Evolutionary conservation across 2,797 vertebrate species (phyloP), one percentile per base, ranked within the genome.

Genomic region (Holocentrus rufus): DNA sequence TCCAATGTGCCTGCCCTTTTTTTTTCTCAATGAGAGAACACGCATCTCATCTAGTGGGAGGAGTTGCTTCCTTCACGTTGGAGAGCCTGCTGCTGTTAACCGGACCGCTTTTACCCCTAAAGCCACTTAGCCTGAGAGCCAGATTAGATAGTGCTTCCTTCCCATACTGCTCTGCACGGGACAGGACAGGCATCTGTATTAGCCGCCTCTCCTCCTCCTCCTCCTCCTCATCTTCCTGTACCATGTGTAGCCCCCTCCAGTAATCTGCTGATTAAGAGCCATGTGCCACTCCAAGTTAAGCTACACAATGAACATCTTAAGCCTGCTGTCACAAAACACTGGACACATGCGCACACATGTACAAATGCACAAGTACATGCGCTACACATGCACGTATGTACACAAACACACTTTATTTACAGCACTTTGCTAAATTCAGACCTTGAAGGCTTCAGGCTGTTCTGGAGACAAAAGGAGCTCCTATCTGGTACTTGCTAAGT

Each of bases 81-180:
- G 58, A 67, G 34, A 49, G 54, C 74, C 52, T 81, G 80, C 65
- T 82, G 76, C 65, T 39, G 2, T 68, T 59, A 0, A 42, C 70
- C 73, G 56, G 25, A 57, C 58, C 52, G 34, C 61, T 69, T 80
- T 80, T 77, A 74, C 77, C 60, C 63, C 46, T 70, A 81, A 89
- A 90, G 77, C 89, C 87, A 88, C 85, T 92, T 89, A 90, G 84
- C 69, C 31, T 72, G 81, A 85, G 80, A 85, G 84, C 64, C 78
- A 88, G 89, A 91, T 91, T 92, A 91, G 80, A 83, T 47, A 56
- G 66, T 23, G 70, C 76, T 74, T 84, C 58, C 77, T 69, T 18
- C 42, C 42, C 62, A 15, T 5, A 22, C 34, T 49, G 65, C 55
- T 77, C 62, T 52, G 72, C 27, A 55, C 47, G 71, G 65, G 39